Percentiles rank a stretch among this genome's conserved stretches.
Evolutionary conservation across 1,140 invertebrate species (phyloP).

Genomic region (Drosophila arizonae): DNA sequence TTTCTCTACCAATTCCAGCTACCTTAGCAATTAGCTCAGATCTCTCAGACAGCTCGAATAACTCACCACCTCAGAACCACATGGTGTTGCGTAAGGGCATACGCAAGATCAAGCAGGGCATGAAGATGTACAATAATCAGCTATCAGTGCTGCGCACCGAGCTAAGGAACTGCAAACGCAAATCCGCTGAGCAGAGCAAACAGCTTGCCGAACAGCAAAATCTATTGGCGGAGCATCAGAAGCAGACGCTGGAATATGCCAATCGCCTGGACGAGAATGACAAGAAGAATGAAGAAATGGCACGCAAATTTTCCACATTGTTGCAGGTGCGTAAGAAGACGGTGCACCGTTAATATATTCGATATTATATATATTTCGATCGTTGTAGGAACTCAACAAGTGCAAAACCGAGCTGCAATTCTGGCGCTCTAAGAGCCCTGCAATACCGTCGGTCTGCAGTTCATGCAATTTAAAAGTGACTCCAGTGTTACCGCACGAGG

Average conservation of each 20-base stretch:
- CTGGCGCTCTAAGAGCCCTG: constrained; percentile 93
- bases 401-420: constrained; percentile 95
- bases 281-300: constrained; percentile 94
- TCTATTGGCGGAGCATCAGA: constrained; percentile 88
- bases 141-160: constrained; percentile 89
- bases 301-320: constrained; percentile 93
- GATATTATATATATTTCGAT: background rate
- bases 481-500: constrained; percentile 84
- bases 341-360: background rate
- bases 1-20: constrained; percentile 29
- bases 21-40: constrained; percentile 67
- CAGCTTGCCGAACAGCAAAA: constrained; percentile 93
- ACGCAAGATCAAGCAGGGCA: constrained; percentile 93
- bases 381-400: constrained; percentile 90
- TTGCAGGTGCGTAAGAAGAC: constrained; percentile 86
- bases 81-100: constrained; percentile 93
- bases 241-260: constrained; percentile 90
- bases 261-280: constrained; percentile 93
- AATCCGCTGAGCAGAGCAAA: constrained; percentile 91
- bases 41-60: constrained; percentile 84
- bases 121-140: constrained; percentile 93
- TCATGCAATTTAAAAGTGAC: constrained; percentile 85
- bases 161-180: constrained; percentile 89
- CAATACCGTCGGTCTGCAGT: constrained; percentile 85
- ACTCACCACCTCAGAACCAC: constrained; percentile 89